phyloP scores from a whole-genome alignment of 2,113 vertebrate genomes.

The Petrocephalus zakoni region DNA sequence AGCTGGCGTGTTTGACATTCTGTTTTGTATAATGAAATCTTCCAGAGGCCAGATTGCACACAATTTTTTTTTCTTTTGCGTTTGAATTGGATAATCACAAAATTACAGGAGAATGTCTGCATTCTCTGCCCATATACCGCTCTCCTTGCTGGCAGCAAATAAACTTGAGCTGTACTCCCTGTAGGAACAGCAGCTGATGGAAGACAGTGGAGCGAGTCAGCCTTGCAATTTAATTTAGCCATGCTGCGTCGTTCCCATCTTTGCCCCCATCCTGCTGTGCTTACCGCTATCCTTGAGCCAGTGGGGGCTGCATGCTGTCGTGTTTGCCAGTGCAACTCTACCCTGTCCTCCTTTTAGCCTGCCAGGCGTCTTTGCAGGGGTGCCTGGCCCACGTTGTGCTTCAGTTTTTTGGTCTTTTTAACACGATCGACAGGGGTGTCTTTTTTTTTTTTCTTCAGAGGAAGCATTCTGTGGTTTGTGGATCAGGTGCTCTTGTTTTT shows the following conservation, averaged over 20 bases:
- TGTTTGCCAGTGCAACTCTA: background rate
- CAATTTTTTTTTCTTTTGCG: background rate
- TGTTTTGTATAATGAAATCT: background rate
- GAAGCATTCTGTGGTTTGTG: background rate
- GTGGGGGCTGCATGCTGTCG: background rate
- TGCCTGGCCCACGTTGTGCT: background rate
- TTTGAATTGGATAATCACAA: background rate
- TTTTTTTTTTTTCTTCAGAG: background rate
- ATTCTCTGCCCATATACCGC: background rate
- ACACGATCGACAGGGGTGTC: background rate
- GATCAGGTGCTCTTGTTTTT: background rate
- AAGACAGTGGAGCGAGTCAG: background rate
- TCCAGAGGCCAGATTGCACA: slow-evolving; percentile 1
- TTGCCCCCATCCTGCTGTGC: background rate
- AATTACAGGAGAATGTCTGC: background rate
- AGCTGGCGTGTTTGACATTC: background rate
- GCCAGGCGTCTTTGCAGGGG: background rate
- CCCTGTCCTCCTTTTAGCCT: background rate
- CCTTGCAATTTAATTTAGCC: background rate
- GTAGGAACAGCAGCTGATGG: background rate
- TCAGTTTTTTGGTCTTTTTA: background rate
- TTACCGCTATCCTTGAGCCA: background rate
- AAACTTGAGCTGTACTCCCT: background rate
- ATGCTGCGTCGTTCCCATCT: background rate
- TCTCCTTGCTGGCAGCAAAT: background rate